Percentiles rank a stretch among this genome's conserved stretches.
phyloP scores from a whole-genome alignment of 2,113 vertebrate genomes.

The Ahaetulla prasina region DNA sequence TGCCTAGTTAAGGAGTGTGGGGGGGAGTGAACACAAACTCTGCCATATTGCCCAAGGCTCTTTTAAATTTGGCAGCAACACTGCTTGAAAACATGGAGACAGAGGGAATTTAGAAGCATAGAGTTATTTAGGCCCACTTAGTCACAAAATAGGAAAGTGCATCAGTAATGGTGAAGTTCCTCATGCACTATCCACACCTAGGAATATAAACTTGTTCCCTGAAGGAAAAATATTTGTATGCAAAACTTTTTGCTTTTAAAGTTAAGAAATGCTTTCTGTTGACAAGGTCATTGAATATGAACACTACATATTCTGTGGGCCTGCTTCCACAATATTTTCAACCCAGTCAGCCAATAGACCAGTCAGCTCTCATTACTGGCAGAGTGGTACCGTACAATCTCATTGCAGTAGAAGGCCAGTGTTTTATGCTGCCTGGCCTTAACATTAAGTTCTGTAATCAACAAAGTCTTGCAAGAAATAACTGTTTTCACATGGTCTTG shows the following conservation, averaged over 20 bases:
- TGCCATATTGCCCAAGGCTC: not conserved
- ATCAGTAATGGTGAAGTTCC: not conserved
- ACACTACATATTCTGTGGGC: not conserved
- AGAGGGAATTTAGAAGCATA: not conserved
- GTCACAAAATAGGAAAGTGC: not conserved
- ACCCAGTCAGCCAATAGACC: not conserved
- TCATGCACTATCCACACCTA: not conserved
- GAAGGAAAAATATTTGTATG: not conserved
- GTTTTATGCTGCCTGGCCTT: not conserved
- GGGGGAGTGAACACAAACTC: not conserved
- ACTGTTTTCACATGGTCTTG: not conserved
- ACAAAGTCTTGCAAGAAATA: not conserved
- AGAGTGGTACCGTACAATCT: not conserved
- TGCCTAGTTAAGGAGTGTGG: not conserved
- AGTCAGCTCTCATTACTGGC: not conserved
- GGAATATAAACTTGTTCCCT: not conserved
- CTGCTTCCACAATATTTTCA: not conserved
- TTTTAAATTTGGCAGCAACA: not conserved
- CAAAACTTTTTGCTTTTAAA: not conserved
- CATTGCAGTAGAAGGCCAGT: not conserved
- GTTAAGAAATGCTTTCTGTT: not conserved
- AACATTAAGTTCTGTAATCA: not conserved
- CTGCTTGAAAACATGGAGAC: not conserved
- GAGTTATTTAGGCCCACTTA: not conserved
- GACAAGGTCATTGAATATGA: not conserved